Percentiles rank a stretch among this genome's conserved stretches.
phyloP scores from a whole-genome alignment of 2,113 vertebrate genomes.

The Origma solitaria region DNA sequence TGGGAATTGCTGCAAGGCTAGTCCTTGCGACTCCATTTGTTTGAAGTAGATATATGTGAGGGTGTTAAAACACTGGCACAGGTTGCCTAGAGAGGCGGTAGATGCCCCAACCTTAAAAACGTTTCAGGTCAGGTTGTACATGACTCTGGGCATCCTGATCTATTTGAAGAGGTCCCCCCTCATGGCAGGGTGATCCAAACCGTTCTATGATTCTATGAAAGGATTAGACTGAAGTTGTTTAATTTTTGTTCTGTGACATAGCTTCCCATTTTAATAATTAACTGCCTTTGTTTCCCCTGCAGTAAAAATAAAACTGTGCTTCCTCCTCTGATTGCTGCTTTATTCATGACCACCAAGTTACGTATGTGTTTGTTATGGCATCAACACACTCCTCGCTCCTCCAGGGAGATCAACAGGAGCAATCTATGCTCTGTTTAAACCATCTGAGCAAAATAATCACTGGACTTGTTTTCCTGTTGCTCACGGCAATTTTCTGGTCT shows the following conservation, averaged over 20 bases:
- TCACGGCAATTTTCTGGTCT: background rate
- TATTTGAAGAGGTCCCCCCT: background rate
- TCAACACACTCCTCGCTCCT: background rate
- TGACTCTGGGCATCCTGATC: background rate
- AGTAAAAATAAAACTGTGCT: background rate
- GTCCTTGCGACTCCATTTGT: background rate
- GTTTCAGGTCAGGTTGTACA: background rate
- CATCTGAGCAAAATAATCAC: background rate
- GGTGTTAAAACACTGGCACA: background rate
- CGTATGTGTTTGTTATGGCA: background rate
- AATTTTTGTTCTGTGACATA: background rate
- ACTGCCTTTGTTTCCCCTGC: background rate
- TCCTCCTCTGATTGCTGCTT: background rate
- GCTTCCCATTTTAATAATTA: background rate
- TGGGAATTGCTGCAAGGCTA: background rate
- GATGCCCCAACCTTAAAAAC: background rate
- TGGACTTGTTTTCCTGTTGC: background rate
- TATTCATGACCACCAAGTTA: background rate
- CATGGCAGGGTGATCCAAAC: background rate
- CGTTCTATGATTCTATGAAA: background rate
- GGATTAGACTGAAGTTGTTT: background rate
- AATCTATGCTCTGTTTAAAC: background rate
- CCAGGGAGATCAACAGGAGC: background rate
- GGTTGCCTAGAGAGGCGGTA: background rate
- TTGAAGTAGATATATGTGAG: background rate